Conservation (phyloP, 2,797 vertebrate species). For the Telmatherina bonti region DNA sequence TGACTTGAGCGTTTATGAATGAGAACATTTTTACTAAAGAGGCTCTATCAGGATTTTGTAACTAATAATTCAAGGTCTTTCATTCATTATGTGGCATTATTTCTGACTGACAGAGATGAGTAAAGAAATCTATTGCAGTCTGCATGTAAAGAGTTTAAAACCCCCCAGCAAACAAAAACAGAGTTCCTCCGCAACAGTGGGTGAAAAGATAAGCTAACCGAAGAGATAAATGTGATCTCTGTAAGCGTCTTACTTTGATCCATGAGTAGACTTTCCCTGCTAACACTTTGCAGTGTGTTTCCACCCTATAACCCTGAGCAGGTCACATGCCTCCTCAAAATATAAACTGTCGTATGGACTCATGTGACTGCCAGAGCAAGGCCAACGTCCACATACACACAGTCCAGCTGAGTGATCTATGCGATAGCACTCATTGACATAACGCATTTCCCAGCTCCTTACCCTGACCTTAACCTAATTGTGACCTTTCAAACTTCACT, state of each 20-base stretch:
- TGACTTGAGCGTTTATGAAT: not conserved
- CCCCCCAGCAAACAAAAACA: not conserved
- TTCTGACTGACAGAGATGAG: not conserved
- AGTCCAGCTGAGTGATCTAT: not conserved
- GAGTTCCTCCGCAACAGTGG: not conserved
- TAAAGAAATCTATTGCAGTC: not conserved
- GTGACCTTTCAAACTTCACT: not conserved
- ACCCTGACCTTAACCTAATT: not conserved
- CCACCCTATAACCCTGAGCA: conserved; percentile 17
- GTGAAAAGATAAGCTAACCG: not conserved
- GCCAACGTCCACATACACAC: not conserved
- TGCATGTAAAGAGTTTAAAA: not conserved
- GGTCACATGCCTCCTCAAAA: conserved; percentile 63
- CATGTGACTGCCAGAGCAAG: conserved; percentile 59
- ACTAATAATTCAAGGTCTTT: not conserved
- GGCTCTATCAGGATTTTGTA: not conserved
- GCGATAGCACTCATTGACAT: not conserved
- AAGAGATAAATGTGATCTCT: not conserved
- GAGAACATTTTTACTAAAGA: not conserved
- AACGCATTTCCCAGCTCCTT: not conserved
- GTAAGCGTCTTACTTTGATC: not conserved
- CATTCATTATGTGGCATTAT: not conserved
- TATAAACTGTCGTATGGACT: conserved; percentile 55
- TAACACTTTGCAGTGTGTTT: conserved; percentile 11
- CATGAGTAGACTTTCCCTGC: not conserved